These are phyloP conservation scores for Gambusia affinis DNA, from an alignment of 2,113 vertebrate species.

Conservation along the genomic window DNA sequence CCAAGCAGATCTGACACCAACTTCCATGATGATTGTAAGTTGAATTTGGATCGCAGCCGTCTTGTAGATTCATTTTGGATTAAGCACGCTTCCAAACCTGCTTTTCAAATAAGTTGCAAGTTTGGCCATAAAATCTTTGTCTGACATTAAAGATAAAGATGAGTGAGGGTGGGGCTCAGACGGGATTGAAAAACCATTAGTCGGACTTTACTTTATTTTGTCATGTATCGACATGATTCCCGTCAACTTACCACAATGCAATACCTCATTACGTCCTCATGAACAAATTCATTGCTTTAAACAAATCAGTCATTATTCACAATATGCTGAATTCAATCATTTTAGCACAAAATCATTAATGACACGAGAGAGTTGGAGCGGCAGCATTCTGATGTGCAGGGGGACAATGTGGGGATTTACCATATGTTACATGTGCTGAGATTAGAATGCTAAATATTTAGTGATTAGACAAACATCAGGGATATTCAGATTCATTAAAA, in stretches of 20 bases:
- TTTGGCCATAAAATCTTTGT: constrained; percentile 59
- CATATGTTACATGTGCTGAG: constrained; percentile 71
- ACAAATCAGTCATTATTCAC: constrained; percentile 84
- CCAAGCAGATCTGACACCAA: neutral
- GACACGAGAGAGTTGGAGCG: constrained; percentile 39
- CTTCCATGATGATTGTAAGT: neutral
- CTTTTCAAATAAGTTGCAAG: constrained; percentile 19
- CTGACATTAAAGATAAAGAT: constrained; percentile 67
- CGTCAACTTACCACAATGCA: constrained; percentile 83
- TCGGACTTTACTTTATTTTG: constrained; percentile 80
- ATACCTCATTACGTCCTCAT: constrained; percentile 82
- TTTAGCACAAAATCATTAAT: constrained; percentile 78
- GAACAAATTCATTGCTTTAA: constrained; percentile 81
- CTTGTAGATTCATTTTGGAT: too few species aligned
- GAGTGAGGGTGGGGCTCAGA: constrained; percentile 20
- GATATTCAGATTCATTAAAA: constrained; percentile 51
- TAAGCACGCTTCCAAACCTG: neutral
- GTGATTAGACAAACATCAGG: constrained; percentile 52
- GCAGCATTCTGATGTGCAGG: constrained; percentile 49
- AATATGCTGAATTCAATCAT: constrained; percentile 78
- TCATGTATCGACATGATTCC: constrained; percentile 78
- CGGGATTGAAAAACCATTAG: constrained; percentile 76
- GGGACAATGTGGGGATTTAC: constrained; percentile 62
- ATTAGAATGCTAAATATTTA: constrained; percentile 64
- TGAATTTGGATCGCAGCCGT: too few species aligned